A percentile compares a stretch with the other conserved stretches of the same genome.
Conservation (phyloP, 1,140 invertebrate species). For the Gerris buenoi region DNA sequence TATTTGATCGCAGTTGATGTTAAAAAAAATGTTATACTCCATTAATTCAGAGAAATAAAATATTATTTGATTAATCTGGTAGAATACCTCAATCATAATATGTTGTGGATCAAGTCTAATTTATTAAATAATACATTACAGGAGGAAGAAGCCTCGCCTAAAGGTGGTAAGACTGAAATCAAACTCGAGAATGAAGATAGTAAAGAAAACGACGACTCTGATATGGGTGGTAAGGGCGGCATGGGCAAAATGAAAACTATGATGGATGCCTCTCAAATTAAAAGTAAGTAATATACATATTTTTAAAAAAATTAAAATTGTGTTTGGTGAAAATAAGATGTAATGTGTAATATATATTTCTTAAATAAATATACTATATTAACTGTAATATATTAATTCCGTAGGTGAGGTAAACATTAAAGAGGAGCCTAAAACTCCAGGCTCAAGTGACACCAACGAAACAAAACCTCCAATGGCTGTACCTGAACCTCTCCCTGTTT, state of each 20-base stretch:
- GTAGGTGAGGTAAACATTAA: conserved; percentile 34
- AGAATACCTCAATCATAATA: too few species aligned
- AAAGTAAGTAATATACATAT: conserved; percentile 11
- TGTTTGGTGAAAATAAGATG: neutral
- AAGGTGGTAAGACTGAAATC: conserved; percentile 45
- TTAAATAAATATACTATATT: neutral
- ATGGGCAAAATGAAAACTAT: conserved; percentile 43
- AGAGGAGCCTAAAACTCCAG: conserved; percentile 42
- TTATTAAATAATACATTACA: conserved; percentile 1
- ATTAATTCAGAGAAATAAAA: too few species aligned
- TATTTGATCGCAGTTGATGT: too few species aligned
- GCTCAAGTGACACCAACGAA: conserved; percentile 22
- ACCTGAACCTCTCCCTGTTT: conserved; percentile 37
- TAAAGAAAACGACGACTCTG: conserved; percentile 32
- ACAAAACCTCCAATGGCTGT: conserved; percentile 19
- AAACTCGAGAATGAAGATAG: conserved; percentile 41
- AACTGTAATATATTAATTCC: conserved; percentile 8
- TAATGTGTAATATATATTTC: neutral
- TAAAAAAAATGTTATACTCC: too few species aligned
- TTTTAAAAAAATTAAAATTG: neutral
- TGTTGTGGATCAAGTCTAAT: too few species aligned
- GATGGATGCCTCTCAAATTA: conserved; percentile 33
- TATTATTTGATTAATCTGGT: too few species aligned
- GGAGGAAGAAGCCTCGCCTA: conserved; percentile 14
- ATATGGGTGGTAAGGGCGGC: conserved; percentile 45